Evolutionary conservation across 1,140 invertebrate species (phyloP).

Genomic region (Chymomyza costata): DNA sequence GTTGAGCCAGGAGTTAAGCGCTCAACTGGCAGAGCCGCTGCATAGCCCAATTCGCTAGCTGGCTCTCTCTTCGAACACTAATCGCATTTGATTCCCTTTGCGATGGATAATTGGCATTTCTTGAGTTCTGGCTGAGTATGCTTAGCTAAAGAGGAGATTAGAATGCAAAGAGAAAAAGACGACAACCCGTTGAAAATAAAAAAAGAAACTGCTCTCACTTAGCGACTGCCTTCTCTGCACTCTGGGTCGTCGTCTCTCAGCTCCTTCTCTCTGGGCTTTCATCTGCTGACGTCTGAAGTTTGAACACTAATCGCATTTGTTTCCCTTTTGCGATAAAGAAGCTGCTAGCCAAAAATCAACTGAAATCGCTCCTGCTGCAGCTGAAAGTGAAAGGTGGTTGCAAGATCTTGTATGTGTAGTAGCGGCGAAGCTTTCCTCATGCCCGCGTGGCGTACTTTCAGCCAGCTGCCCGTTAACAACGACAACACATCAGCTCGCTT

Average conservation of each 20-base stretch:
- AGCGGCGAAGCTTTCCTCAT: background rate
- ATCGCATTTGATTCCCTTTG: slow-evolving; percentile 72
- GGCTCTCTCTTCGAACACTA: slow-evolving; percentile 63
- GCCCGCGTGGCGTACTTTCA: slow-evolving; percentile 52
- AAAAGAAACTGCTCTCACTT: background rate
- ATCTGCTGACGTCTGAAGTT: slow-evolving; percentile 38
- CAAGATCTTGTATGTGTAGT: slow-evolving; percentile 2
- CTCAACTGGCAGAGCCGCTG: slow-evolving; percentile 62
- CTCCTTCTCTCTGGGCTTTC: too few species aligned
- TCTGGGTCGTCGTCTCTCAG: background rate
- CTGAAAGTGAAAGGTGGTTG: slow-evolving; percentile 23
- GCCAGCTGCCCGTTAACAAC: slow-evolving; percentile 68
- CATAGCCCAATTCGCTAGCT: slow-evolving; percentile 33
- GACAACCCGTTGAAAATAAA: slow-evolving; percentile 35
- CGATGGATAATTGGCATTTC: slow-evolving; percentile 50
- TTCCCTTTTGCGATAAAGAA: slow-evolving; percentile 61
- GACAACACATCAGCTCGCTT: slow-evolving; percentile 67
- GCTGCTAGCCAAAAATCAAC: slow-evolving; percentile 19
- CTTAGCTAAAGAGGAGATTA: slow-evolving; percentile 39
- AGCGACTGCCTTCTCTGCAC: background rate
- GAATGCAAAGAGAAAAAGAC: slow-evolving; percentile 18
- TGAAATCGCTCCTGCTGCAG: background rate
- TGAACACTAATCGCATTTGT: slow-evolving; percentile 62
- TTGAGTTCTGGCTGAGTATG: slow-evolving; percentile 31
- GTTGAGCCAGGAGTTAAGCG: slow-evolving; percentile 61